phyloP scores from a whole-genome alignment of 1,140 invertebrate species.

The Ooceraea biroi region DNA sequence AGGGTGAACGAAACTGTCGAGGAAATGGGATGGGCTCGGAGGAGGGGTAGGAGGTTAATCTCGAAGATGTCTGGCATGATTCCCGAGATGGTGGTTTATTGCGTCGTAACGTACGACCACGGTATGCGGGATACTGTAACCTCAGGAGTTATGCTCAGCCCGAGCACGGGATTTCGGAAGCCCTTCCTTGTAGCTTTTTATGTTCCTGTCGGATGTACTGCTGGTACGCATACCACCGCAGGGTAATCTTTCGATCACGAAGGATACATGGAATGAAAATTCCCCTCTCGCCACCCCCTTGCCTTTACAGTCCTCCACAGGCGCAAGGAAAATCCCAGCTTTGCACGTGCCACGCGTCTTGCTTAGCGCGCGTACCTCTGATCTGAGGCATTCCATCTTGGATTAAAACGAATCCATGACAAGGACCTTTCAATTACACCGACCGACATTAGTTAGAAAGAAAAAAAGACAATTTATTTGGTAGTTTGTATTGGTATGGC shows the following conservation, averaged over 20 bases:
- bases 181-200: conserved; percentile 43
- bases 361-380: conserved; percentile 40
- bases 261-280: conserved; percentile 49
- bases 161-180: conserved; percentile 59
- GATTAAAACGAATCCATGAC: conserved; percentile 23
- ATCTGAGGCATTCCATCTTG: conserved; percentile 22
- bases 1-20: conserved; percentile 45
- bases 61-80: conserved; percentile 80
- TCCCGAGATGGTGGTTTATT: conserved; percentile 80
- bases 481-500: too few relatives aligned
- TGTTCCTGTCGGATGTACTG: background rate
- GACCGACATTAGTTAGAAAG: conserved; percentile 1
- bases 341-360: conserved; percentile 50
- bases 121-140: conserved; percentile 41
- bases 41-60: conserved; percentile 75
- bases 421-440: conserved; percentile 26
- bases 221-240: conserved; percentile 22
- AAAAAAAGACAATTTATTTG: background rate
- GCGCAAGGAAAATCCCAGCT: conserved; percentile 28
- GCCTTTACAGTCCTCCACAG: background rate
- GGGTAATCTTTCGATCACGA: conserved; percentile 53
- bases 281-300: background rate
- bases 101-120: conserved; percentile 75
- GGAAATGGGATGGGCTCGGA: conserved; percentile 28
- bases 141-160: conserved; percentile 49